phyloP scores from a whole-genome alignment of 2,888 invertebrate species.

The Saturnia japonica region DNA sequence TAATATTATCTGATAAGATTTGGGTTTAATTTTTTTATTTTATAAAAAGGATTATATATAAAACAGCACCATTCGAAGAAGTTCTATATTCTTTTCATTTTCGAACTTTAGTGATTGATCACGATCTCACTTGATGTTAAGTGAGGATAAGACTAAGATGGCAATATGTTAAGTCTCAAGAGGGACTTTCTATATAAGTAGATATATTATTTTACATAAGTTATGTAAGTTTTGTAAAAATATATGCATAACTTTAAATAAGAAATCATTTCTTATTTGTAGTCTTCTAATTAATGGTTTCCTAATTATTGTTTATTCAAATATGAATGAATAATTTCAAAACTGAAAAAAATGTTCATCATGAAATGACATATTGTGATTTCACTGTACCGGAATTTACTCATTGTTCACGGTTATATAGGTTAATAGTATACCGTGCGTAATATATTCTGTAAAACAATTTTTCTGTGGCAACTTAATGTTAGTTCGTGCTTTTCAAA shows the following conservation, averaged over 20 bases:
- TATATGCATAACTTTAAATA: too few species aligned
- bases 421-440: neutral
- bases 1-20: too few species aligned
- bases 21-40: too few species aligned
- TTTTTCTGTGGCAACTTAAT: neutral
- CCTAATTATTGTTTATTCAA: neutral
- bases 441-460: neutral
- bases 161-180: neutral
- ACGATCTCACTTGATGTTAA: too few species aligned
- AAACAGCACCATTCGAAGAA: too few species aligned
- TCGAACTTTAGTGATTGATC: too few species aligned
- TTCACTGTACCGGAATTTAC: neutral
- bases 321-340: neutral
- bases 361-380: neutral
- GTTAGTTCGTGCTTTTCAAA: neutral
- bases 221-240: too few species aligned
- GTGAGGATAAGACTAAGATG: too few species aligned
- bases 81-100: too few species aligned
- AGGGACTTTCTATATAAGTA: neutral
- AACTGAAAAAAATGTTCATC: too few species aligned
- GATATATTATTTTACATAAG: too few species aligned
- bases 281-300: neutral
- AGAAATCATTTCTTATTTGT: neutral
- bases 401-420: neutral
- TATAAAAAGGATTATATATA: too few species aligned